Base-by-base conservation (phyloP, 2,888 invertebrate genomes). In the Bembecia ichneumoniformis region DNA sequence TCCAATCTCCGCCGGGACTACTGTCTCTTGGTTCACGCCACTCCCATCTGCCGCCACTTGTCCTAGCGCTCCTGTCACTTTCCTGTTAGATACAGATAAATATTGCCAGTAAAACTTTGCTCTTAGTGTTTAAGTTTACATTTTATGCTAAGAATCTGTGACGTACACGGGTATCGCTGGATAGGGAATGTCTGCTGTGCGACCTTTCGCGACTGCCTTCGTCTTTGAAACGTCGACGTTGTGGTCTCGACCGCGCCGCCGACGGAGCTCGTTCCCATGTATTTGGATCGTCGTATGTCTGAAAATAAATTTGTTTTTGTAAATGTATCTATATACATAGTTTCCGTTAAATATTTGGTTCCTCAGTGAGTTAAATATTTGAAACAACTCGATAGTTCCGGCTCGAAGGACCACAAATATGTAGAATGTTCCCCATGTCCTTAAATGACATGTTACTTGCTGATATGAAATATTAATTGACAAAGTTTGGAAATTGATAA, bases 141-240 rank as follows among this genome's bases (percentile, higher is more conserved):
- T 15, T 16, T 16, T 13, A 45, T 10, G 17, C 15, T 14, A 47
- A 49, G 17, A 35, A 15, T n/a, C 13, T n/a, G n/a, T 3, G 35
- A 65, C 71, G 69, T 73, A 91, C 92, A 70, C 91, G 89, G 3
- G 91, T 90, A 65, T 92, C 92, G 62, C 91, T 91, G 48, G 90
- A 90, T 54, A 91, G 82, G 1, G 92, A 92, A 57, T 91, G 91
- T 51, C 91, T 77, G 67, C 92, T 92, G 49, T 89, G 87, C n/a
- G 91, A 90, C 55, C 91, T 80, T 58, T 90, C 89, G 53, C 90
- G 81, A 20, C 87, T 87, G 7, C 58, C 62, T 28, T 80, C 82
- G 54, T 75, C 83, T 7, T 77, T 71, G 54, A 75, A 66, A n/a
- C 86, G 74, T 3, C 77, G 76, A 10, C 77, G 74, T 9, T 77